Percentiles rank a stretch among this genome's conserved stretches.
These are phyloP conservation scores for Corynorhinus townsendii DNA, from an alignment of 2,113 vertebrate genomes.

Conservation along the genomic window DNA sequence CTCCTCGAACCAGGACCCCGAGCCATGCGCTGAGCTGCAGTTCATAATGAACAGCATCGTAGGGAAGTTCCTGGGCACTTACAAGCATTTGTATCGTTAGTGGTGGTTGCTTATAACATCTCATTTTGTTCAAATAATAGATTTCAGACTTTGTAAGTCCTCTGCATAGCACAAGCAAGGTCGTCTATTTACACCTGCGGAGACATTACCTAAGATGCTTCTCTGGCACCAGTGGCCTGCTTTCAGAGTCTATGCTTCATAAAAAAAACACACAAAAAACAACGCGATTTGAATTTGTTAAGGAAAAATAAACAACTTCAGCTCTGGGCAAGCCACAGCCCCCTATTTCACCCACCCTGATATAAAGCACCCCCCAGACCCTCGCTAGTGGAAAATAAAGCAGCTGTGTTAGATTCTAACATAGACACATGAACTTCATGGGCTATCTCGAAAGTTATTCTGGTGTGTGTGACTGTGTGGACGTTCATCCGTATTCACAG, in stretches of 20 bases:
- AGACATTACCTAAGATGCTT: neutral
- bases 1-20: neutral
- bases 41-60: neutral
- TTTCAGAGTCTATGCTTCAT: neutral
- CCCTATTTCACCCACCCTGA: no score
- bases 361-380: no score
- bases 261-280: slow-evolving; percentile 12
- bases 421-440: neutral
- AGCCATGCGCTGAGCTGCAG: neutral
- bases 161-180: neutral
- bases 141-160: slow-evolving; percentile 16
- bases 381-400: no score
- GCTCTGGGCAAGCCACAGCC: no score
- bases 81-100: neutral
- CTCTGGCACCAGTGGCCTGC: neutral
- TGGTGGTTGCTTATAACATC: neutral
- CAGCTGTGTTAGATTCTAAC: no score
- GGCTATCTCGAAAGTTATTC: neutral
- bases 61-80: neutral
- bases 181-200: neutral
- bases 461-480: neutral
- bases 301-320: neutral
- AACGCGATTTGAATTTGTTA: neutral
- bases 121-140: neutral
- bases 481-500: neutral